Percentiles rank a stretch among this genome's conserved stretches.
Evolutionary conservation across 2,797 vertebrate genomes (phyloP).

Genomic region (Labeo calbasu): DNA sequence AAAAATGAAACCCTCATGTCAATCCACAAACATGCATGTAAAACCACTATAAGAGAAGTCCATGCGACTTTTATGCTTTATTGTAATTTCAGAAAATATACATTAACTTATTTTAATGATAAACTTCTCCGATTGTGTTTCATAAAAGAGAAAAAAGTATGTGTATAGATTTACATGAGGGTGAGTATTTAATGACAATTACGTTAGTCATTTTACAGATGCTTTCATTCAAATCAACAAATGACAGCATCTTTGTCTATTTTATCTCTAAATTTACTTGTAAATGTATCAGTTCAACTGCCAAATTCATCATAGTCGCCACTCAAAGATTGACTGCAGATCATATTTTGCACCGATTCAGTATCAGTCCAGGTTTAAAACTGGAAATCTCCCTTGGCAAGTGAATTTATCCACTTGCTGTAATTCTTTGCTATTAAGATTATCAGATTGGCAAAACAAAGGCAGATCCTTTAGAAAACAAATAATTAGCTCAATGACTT

Average conservation of each 20-base stretch:
- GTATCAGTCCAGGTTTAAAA: background rate
- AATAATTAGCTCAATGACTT: slow-evolving; percentile 10
- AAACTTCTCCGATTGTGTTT: no score
- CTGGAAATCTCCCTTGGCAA: background rate
- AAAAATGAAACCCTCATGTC: background rate
- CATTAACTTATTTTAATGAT: no score
- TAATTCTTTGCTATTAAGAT: background rate
- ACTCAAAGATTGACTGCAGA: background rate
- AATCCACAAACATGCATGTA: no score
- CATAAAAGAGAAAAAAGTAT: no score
- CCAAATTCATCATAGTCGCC: background rate
- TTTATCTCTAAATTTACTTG: background rate
- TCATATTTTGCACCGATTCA: background rate
- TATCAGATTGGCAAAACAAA: slow-evolving; percentile 1
- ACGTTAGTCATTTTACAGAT: no score
- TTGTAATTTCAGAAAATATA: no score
- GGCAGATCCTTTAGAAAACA: background rate
- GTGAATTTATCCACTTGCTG: background rate
- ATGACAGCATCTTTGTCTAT: background rate
- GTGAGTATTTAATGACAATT: no score
- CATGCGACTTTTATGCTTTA: no score
- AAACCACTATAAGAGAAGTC: no score
- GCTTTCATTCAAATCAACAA: background rate
- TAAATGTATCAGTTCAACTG: background rate
- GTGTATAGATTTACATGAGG: no score